These are phyloP conservation scores for Dinocampus coccinellae DNA, from an alignment of 2,888 invertebrate genomes.

Conservation along the genomic window DNA sequence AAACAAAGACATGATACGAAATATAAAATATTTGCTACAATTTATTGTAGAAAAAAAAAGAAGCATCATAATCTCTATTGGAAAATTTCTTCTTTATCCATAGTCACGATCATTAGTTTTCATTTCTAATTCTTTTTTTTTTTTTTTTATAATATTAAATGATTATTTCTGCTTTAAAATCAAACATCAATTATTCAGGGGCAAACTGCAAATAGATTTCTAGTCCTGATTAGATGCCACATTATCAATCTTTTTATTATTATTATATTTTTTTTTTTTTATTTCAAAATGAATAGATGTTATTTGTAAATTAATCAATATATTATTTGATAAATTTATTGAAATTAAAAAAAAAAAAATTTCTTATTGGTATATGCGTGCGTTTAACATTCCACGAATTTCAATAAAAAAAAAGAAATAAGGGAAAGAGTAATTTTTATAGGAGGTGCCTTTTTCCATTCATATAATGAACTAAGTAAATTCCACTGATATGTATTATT, in stretches of 20 bases:
- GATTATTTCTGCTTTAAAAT: background rate
- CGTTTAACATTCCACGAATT: background rate
- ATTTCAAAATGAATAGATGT: background rate
- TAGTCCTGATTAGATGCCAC: background rate
- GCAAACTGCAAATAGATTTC: background rate
- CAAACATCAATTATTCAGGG: background rate
- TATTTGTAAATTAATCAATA: background rate
- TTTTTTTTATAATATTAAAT: background rate
- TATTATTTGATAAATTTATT: background rate
- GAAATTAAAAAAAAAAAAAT: background rate
- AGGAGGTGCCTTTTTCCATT: background rate
- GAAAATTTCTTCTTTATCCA: background rate
- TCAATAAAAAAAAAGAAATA: background rate
- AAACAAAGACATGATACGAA: background rate
- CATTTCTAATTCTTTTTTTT: background rate
- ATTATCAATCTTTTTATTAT: background rate
- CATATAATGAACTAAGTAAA: background rate
- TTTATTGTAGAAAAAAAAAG: background rate
- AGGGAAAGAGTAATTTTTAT: background rate
- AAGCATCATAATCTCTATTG: background rate
- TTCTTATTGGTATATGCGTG: too few species aligned
- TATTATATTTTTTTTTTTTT: background rate
- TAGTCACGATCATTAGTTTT: background rate
- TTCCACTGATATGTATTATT: background rate
- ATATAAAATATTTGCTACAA: background rate